Evolutionary conservation across 2,888 invertebrate genomes (phyloP), one percentile per base, ranked within the genome.

Genomic region (Schizaphis graminum): DNA sequence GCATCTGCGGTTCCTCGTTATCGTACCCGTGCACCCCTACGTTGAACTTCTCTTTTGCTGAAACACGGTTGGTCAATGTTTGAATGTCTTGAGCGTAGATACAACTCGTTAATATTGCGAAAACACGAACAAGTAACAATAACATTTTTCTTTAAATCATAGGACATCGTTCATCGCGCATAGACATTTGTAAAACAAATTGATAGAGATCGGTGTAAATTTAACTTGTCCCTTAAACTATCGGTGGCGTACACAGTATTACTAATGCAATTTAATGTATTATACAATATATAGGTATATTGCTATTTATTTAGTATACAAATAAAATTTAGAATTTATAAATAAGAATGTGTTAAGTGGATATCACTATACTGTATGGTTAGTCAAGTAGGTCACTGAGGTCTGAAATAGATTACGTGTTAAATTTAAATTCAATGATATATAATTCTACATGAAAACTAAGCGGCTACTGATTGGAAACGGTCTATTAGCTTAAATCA

Each of bases 1-100:
- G 97, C 98, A 98, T 98, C 91, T 96, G 96, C 86, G 95, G 94
- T 3, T 96, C 95, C 88, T 95, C 96, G 95, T 97, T 97, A 95
- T 97, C 97, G 95, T 97, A 97, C 1, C 97, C 97, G 95, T 97
- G 97, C 44, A 96, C 95, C 10, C 97, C 97, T 95, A 67, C 35
- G 21, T 35, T 61, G 47, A 87, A 94, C 1, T 89, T 53, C 47
- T 56, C 84, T 28, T 61, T 16, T 2, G 49, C 89, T 94, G 67
- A 56, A 90, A 91, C 57, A 47, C 21, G 77, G 35, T 10, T 35
- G 21, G 21, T 67, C n/a, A 35, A 16, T 35, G 35, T 7, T 67
- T 16, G n/a, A 28, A n/a, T n/a, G n/a, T 67, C 28, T 61, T n/a
- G 16, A 16, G n/a, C 4, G 44, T 10, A 49, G 35, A 26, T 21